Conservation (phyloP, 2,888 invertebrate genomes). For the Dynastes maya region DNA sequence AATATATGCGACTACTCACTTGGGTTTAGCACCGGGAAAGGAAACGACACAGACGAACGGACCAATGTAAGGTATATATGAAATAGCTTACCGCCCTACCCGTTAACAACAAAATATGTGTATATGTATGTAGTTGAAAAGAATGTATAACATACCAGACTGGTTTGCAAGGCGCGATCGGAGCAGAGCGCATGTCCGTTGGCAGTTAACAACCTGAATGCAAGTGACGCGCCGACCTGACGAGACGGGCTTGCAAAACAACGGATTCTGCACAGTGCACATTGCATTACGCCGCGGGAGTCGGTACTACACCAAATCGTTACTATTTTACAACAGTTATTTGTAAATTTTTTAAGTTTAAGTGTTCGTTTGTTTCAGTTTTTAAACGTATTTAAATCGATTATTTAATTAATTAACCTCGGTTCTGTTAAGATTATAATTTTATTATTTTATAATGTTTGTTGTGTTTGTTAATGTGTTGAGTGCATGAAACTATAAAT, state of each 20-base stretch:
- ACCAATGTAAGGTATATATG: constrained; percentile 27
- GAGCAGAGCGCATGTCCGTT: constrained; percentile 63
- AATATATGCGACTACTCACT: not conserved
- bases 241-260: constrained; percentile 69
- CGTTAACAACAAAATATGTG: constrained; percentile 44
- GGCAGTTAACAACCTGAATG: constrained; percentile 66
- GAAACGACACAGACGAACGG: constrained; percentile 54
- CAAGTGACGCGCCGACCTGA: constrained; percentile 63
- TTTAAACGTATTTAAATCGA: constrained; percentile 51
- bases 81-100: constrained; percentile 46
- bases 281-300: constrained; percentile 69
- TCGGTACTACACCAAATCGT: constrained; percentile 69
- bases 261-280: constrained; percentile 68
- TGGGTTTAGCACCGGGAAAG: constrained; percentile 46
- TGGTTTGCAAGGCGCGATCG: constrained; percentile 62
- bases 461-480: constrained; percentile 69
- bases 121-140: constrained; percentile 52
- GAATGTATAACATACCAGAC: constrained; percentile 64
- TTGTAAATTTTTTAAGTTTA: constrained; percentile 53
- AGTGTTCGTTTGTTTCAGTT: constrained; percentile 50
- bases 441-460: constrained; percentile 64
- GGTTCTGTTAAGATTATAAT: constrained; percentile 56
- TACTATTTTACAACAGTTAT: constrained; percentile 56
- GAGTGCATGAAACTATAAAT: constrained; percentile 56
- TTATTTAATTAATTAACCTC: constrained; percentile 51